Evolutionary conservation across 2,113 vertebrate species (phyloP), one percentile per base, ranked within the genome.

Genomic region (Pteronura brasiliensis): DNA sequence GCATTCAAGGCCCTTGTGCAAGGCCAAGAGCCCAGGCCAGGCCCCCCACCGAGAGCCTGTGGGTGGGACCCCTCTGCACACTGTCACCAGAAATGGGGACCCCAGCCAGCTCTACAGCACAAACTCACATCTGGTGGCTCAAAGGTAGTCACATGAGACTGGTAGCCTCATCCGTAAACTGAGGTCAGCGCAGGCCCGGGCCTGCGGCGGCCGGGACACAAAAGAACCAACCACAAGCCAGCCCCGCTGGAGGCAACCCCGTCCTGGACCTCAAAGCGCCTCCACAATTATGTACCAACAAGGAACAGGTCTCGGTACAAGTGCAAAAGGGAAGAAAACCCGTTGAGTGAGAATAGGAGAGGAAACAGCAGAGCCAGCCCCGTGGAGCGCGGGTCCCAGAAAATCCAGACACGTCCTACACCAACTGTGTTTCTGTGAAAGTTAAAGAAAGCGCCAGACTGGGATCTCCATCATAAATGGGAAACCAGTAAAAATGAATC

Each of bases 211-310:
- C 59, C n/a, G 2, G 69, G 17, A 8, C 42, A 5, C 59, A 15
- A 20, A 42, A 39, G n/a, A 31, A 18, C 71, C 27, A 39, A 36
- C 23, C 1, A 4, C 25, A 12, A 25, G 12, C n/a, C 14, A 18
- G 31, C 6, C 72, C 72, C 8, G 0, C 44, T 20, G 5, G 59
- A n/a, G 4, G 7, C 42, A 4, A 55, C 39, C 29, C 18, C 20
- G 25, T 42, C 59, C 29, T 6, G 59, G 7, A 14, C 55, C 55
- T 39, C 81, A 5, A 39, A 71, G 79, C 13, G 20, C 42, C 57
- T 14, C n/a, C n/a, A 25, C 12, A 3, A 17, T 7, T 8, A 18
- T 2, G 3, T 55, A n/a, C 10, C 34, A 14, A 20, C 0, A 0
- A n/a, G 9, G 8, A 14, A 21, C 27, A 9, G 27, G 83, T 63